Base-by-base conservation (phyloP, 2,888 invertebrate genomes). In the Malthinus seriepunctatus region DNA sequence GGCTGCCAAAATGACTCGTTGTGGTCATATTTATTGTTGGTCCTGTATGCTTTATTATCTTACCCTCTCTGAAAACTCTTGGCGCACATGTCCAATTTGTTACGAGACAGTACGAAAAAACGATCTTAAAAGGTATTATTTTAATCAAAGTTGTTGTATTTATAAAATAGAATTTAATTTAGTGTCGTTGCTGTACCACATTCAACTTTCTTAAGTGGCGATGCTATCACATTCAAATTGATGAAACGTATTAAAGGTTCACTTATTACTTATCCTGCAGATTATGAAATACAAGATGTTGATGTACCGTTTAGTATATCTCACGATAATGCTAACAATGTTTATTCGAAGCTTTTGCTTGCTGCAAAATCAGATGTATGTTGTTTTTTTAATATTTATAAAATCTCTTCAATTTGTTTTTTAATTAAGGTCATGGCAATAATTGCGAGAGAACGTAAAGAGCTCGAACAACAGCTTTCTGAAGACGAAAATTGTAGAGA, bases 21-120 rank as follows among this genome's bases (percentile, higher is more conserved):
- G 97, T 77, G 97, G 97, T 8, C 97, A 98, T 76, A 90, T 95
- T 62, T 97, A 92, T 78, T 98, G 97, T 78, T 97, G 95, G 95
- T 86, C 95, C 0, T 98, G 97, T 74, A 87, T 95, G 68, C 83
- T 98, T 46, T 97, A 97, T 78, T 97, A 97, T 75, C 83, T 95
- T 38, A 88, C 92, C 0, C 81, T 95, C 1, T 89, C 91, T 50
- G 96, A 97, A 69, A 89, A 91, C 73, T 81, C 86, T 15, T 90
- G 89, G 82, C 82, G 88, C 32, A 90, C 89, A 72, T 97, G 97
- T 77, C 97, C 97, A 0, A 96, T 98, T 63, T 98, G 97, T 78
- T 89, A 89, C 68, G 92, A 94, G 70, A 84, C 89, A 1, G 82
- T 97, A 49, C 85, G 89, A 62, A 88, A 88, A 59, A 81, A 85